A percentile compares a stretch with the other conserved stretches of the same genome.
phyloP scores from a whole-genome alignment of 2,888 invertebrate species.

The Cerceris rybyensis region DNA sequence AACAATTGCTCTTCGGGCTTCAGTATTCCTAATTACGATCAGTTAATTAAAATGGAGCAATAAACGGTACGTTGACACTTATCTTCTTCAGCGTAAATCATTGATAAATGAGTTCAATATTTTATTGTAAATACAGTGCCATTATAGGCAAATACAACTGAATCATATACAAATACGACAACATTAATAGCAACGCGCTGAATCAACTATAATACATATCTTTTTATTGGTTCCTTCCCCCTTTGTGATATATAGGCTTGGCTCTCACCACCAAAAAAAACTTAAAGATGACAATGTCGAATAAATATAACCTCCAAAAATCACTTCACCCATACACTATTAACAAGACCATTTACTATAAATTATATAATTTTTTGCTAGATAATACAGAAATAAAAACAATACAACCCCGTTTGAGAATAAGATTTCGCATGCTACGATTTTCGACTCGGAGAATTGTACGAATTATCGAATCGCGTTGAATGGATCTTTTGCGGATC shows the following conservation, averaged over 20 bases:
- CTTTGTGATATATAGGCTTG: slow-evolving; percentile 15
- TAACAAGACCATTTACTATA: not conserved
- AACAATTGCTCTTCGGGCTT: slow-evolving; percentile 34
- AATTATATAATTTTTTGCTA: not conserved
- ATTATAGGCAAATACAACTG: slow-evolving; percentile 45
- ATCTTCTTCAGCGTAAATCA: not conserved
- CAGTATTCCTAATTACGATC: slow-evolving; percentile 68
- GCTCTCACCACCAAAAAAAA: slow-evolving; percentile 50
- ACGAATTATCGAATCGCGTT: too few species aligned
- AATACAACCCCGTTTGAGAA: slow-evolving; percentile 25
- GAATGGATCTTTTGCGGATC: not conserved
- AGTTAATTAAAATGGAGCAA: slow-evolving; percentile 65
- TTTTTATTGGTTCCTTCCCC: slow-evolving; percentile 46
- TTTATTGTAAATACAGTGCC: slow-evolving; percentile 67
- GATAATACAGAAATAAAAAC: slow-evolving; percentile 23
- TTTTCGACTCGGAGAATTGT: too few species aligned
- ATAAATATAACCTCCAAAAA: slow-evolving; percentile 65
- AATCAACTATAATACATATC: slow-evolving; percentile 54
- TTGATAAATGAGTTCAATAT: slow-evolving; percentile 43
- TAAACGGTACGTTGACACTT: slow-evolving; percentile 19
- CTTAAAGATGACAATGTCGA: slow-evolving; percentile 49
- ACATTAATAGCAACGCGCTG: slow-evolving; percentile 40
- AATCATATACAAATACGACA: slow-evolving; percentile 57
- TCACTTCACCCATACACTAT: slow-evolving; percentile 20
- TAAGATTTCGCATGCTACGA: not conserved